phyloP scores from a whole-genome alignment of 2,113 vertebrate genomes.

The Pelusios castaneus region DNA sequence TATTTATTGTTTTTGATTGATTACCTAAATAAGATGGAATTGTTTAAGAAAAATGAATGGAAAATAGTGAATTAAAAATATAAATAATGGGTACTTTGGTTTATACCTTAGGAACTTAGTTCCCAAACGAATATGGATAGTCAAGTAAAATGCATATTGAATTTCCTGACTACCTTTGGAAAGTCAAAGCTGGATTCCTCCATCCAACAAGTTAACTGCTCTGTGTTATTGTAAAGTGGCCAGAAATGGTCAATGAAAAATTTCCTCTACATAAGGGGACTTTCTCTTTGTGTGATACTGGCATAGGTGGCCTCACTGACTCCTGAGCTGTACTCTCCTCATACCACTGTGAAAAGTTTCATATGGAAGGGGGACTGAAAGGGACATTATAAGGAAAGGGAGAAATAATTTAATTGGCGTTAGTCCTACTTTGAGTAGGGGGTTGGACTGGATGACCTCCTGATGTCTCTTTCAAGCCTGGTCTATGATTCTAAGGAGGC shows the following conservation, averaged over 20 bases:
- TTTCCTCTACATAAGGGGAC: background rate
- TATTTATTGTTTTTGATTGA: background rate
- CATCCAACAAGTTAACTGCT: background rate
- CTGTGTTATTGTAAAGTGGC: background rate
- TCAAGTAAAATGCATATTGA: background rate
- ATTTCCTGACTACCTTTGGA: background rate
- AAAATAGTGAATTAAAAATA: background rate
- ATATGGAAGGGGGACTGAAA: background rate
- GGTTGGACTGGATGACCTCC: no score
- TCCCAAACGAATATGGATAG: background rate
- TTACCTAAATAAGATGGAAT: background rate
- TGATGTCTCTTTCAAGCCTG: no score
- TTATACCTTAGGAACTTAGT: background rate
- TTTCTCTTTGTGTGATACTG: background rate
- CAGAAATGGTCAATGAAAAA: fast-evolving
- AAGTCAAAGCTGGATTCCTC: background rate
- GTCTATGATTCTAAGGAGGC: no score
- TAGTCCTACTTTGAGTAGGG: no score
- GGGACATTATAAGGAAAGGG: fast-evolving
- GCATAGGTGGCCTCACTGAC: background rate
- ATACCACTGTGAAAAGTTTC: background rate
- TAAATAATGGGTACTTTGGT: background rate
- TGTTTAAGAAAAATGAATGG: background rate
- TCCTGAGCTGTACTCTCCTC: background rate
- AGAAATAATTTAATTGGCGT: background rate